Conservation (phyloP, 1,140 invertebrate genomes). For the Drosophila sproati region DNA sequence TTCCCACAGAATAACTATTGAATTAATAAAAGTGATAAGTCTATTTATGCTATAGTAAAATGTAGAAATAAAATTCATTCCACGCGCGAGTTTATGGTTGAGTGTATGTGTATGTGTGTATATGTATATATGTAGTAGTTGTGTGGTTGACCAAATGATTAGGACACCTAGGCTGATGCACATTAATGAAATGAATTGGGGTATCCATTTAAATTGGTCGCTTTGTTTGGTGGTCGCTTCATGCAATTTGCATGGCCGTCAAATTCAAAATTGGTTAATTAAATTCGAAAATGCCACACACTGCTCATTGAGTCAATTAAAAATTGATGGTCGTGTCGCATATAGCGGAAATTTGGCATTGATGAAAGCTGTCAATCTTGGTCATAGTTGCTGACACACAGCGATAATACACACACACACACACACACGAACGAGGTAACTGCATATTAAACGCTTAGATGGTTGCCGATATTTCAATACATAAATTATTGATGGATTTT, state of each 20-base stretch:
- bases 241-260: slow-evolving; percentile 23
- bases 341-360: slow-evolving; percentile 28
- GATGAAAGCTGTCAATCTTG: slow-evolving; percentile 44
- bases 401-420: neutral
- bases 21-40: no score
- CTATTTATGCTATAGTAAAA: no score
- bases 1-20: no score
- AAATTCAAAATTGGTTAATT: slow-evolving; percentile 46
- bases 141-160: slow-evolving; percentile 61
- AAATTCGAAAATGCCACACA: slow-evolving; percentile 30
- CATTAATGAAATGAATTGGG: slow-evolving; percentile 51
- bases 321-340: slow-evolving; percentile 29
- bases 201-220: slow-evolving; percentile 29
- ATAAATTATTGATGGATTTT: slow-evolving; percentile 38
- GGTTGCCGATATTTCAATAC: slow-evolving; percentile 24
- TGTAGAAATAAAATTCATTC: neutral
- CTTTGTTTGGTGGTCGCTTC: slow-evolving; percentile 10
- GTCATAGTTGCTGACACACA: slow-evolving; percentile 23
- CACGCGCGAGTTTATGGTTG: neutral
- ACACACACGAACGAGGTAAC: slow-evolving; percentile 23
- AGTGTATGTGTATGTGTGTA: neutral
- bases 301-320: slow-evolving; percentile 27
- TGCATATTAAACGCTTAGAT: slow-evolving; percentile 45
- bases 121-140: slow-evolving; percentile 10
- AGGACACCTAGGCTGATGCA: slow-evolving; percentile 29